These are phyloP conservation scores for Sebastes diaconus DNA, from an alignment of 2,797 vertebrate species.

Conservation along the genomic window DNA sequence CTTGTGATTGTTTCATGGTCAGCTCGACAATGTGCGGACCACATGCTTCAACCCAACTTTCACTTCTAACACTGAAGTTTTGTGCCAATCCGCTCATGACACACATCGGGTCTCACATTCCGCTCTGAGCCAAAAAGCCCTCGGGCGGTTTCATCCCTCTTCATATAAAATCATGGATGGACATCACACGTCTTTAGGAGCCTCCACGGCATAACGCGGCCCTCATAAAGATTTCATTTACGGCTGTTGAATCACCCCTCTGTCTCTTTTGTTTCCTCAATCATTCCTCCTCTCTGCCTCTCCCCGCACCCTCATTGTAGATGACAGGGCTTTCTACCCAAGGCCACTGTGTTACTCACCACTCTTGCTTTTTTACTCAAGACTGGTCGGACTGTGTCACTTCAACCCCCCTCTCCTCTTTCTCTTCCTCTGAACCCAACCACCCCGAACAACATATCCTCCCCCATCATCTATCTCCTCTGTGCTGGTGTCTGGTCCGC, in stretches of 20 bases:
- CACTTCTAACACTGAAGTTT: not conserved
- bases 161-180: slow-evolving; percentile 34
- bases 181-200: slow-evolving; percentile 47
- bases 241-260: slow-evolving; percentile 61
- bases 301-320: slow-evolving; percentile 24
- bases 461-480: slow-evolving; percentile 33
- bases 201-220: slow-evolving; percentile 5
- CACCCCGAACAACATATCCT: slow-evolving; percentile 22
- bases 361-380: not conserved
- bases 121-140: slow-evolving; percentile 27
- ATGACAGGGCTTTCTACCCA: slow-evolving; percentile 38
- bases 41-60: slow-evolving; percentile 13
- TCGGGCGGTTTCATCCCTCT: slow-evolving; percentile 35
- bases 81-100: not conserved
- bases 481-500: slow-evolving; percentile 44
- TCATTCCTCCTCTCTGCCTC: slow-evolving; percentile 22
- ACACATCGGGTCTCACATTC: slow-evolving; percentile 19
- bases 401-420: slow-evolving; percentile 12
- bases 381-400: slow-evolving; percentile 15
- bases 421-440: slow-evolving; percentile 40
- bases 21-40: slow-evolving; percentile 36
- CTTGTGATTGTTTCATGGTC: slow-evolving; percentile 3
- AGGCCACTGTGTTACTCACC: slow-evolving; percentile 44
- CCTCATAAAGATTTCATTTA: slow-evolving; percentile 75
- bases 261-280: slow-evolving; percentile 55